Base-by-base conservation (phyloP, 2,888 invertebrate species). In the Drosophila birchii region DNA sequence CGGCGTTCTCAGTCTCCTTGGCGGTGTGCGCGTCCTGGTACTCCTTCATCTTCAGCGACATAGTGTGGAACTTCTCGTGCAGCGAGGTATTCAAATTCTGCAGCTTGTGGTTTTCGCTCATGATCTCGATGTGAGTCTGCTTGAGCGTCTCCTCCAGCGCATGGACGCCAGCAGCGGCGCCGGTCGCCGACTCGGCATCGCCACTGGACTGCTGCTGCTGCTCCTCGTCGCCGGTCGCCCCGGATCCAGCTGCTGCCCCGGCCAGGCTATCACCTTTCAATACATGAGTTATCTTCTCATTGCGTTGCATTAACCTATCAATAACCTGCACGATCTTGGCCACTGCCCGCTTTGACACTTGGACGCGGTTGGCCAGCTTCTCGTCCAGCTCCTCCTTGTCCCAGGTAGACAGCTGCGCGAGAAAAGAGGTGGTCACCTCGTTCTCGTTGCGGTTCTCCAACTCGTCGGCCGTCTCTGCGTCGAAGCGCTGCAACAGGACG, bases 371-470 rank as follows among this genome's bases (percentile, higher is more conserved):
- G 0, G 98, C 97, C 41, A 99, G 94, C 92, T 98, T 98, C 80
- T 98, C 98, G 89, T 99, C 99, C 62, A 99, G 93, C 91, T 99
- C 99, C 90, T 98, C 98, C 90, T 98, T 98, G 91, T 99, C 99
- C 98, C 99, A 99, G 0, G 98, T 98, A 1, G 98, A 98, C 44
- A 99, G 92, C 91, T 98, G 97, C 93, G 98, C 96, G 49, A 99
- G 94, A 93, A 99, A 99, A 8, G 98, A 98, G 11, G 98, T 98
- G 11, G 98, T 98, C 0, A 98, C 98, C 93, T 98, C 98, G 93
- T 97, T 98, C 93, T 98, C 98, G 94, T 98, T 98, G 94, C 97
- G 97, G 90, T 97, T 98, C 93, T 98, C 98, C 0, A 96, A 96
- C 92, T 98, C 98, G 93, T 98, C 98, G 7, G 98, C 98, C 14